Percentiles rank a stretch among this genome's conserved stretches.
Evolutionary conservation across 2,888 invertebrate species (phyloP).

Genomic region (Eilema caniola): DNA sequence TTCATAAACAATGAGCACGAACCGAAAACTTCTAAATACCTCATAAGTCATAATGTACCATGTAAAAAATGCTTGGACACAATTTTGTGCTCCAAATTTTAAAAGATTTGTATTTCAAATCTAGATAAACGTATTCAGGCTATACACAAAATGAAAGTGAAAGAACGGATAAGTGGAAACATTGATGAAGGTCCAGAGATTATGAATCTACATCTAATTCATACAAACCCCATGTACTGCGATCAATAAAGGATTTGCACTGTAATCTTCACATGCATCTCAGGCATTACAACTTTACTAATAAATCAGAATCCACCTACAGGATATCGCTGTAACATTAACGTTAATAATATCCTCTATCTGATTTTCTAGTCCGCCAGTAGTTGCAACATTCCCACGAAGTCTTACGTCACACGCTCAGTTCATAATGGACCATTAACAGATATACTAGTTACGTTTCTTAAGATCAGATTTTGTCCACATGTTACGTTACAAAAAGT

Average conservation of each 20-base stretch:
- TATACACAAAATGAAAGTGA: too few species aligned
- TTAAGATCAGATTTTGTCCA: slow-evolving; percentile 64
- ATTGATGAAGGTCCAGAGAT: neutral
- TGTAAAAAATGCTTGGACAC: too few species aligned
- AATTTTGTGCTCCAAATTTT: too few species aligned
- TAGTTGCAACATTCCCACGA: slow-evolving; percentile 70
- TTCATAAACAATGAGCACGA: too few species aligned
- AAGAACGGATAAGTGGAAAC: neutral
- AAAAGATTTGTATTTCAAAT: too few species aligned
- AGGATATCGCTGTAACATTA: slow-evolving; percentile 62
- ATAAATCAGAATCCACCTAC: slow-evolving; percentile 52
- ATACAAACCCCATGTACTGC: neutral
- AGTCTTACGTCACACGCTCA: slow-evolving; percentile 70
- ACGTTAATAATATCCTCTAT: slow-evolving; percentile 61
- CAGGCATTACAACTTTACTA: slow-evolving; percentile 39
- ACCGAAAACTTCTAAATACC: too few species aligned
- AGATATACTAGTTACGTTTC: slow-evolving; percentile 62
- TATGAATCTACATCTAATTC: neutral
- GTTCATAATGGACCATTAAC: slow-evolving; percentile 67
- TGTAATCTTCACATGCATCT: slow-evolving; percentile 23
- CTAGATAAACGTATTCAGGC: too few species aligned
- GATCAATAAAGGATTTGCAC: slow-evolving; percentile 10
- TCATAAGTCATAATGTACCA: too few species aligned
- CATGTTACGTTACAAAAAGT: slow-evolving; percentile 53
- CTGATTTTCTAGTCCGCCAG: slow-evolving; percentile 60